Conservation (phyloP, 2,797 vertebrate species). For the Argya squamiceps region DNA sequence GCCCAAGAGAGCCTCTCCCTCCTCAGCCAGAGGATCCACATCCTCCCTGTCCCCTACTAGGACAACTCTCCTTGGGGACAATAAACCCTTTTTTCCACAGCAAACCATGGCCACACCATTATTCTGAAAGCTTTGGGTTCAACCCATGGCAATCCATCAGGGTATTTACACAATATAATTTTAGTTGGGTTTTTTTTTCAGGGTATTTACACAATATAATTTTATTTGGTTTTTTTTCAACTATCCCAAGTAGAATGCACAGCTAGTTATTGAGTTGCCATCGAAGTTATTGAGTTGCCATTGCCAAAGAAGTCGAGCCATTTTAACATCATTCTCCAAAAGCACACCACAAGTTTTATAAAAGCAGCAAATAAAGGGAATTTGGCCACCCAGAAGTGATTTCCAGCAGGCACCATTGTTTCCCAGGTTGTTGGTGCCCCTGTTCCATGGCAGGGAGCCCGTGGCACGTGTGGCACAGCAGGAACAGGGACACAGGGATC, state of each 20-base stretch:
- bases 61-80: background rate
- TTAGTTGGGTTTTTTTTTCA: accelerated
- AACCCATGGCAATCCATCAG: background rate
- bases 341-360: accelerated
- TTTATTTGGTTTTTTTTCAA: background rate
- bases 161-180: background rate
- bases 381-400: background rate
- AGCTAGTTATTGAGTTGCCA: too few species aligned
- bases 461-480: accelerated
- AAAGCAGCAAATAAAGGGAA: accelerated
- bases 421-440: background rate
- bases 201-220: background rate
- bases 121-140: background rate
- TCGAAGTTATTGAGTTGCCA: too few species aligned
- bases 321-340: background rate
- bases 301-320: background rate
- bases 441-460: accelerated
- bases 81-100: background rate
- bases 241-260: background rate
- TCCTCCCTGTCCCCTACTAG: background rate
- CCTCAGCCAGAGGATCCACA: background rate
- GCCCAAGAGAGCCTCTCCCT: background rate
- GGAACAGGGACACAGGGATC: background rate
- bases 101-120: background rate
- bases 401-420: background rate